Percentiles rank a stretch among this genome's conserved stretches.
Conservation (phyloP, 2,888 invertebrate genomes). For the Linyphia triangularis region DNA sequence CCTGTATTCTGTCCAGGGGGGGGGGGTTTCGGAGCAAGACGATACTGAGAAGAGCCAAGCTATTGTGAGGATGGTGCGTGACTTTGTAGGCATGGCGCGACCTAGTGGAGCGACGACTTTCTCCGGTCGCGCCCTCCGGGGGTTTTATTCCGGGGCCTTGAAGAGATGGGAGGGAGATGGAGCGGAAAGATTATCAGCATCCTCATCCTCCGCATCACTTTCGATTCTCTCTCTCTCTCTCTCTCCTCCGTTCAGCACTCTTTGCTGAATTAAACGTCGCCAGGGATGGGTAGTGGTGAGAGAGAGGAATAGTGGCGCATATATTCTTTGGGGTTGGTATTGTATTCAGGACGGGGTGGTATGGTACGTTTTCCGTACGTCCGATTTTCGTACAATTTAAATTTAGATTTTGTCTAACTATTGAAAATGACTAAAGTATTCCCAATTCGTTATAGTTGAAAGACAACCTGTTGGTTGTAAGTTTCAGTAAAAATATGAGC, state of each 20-base stretch:
- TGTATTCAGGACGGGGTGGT: too few relatives aligned
- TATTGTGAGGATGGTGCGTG: slow-evolving; percentile 47
- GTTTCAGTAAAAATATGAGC: too few relatives aligned
- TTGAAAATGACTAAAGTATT: too few relatives aligned
- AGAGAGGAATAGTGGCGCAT: too few relatives aligned
- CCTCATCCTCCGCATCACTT: slow-evolving; percentile 24
- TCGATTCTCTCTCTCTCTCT: background rate
- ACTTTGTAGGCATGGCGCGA: slow-evolving; percentile 63
- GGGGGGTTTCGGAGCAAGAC: background rate
- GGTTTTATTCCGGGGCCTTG: slow-evolving; percentile 27
- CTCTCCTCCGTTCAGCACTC: background rate
- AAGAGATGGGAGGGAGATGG: slow-evolving; percentile 47
- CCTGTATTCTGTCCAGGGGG: slow-evolving; percentile 43
- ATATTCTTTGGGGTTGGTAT: too few relatives aligned
- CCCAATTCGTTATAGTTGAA: too few relatives aligned
- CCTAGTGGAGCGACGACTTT: slow-evolving; percentile 70
- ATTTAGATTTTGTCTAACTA: too few relatives aligned
- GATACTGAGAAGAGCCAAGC: too few relatives aligned
- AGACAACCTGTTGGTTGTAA: too few relatives aligned
- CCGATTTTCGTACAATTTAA: too few relatives aligned
- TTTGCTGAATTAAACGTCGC: background rate
- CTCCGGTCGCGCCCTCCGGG: background rate
- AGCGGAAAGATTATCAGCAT: slow-evolving; percentile 68
- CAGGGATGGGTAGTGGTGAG: background rate
- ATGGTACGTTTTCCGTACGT: too few relatives aligned